Evolutionary conservation across 2,888 invertebrate genomes (phyloP), one percentile per base, ranked within the genome.

Genomic region (Drosophila atripex): DNA sequence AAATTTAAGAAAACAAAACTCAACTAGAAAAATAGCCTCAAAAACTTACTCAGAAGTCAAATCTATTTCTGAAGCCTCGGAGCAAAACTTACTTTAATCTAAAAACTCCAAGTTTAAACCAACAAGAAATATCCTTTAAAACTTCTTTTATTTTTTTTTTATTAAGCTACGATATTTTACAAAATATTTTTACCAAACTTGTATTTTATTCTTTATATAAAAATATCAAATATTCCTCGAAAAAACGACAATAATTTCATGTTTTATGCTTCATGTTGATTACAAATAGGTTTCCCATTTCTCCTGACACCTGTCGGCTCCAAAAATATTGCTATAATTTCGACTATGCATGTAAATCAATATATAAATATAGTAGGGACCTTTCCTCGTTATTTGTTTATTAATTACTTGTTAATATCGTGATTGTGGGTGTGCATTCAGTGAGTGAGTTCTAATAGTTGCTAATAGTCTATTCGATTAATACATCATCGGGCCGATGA

Each of bases 401-500:
- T 45, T 61, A 64, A 43, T 61, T 16, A 39, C 47, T 70, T 55
- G 60, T 60, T 63, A 18, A 21, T 41, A 18, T 41, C 18, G 39
- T 41, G 39, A 41, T 41, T 41, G 70, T 65, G 59, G 28, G 9
- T 66, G 74, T 77, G 70, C 61, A 45, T 72, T 64, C 32, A 59
- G 35, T 61, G 50, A 30, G 64, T 64, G 64, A n/a, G 23, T 38
- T 69, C 61, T 61, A 72, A 69, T 73, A 76, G 71, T 80, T 70
- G 49, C 86, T 86, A 87, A 75, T 53, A 84, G 84, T 78, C 78
- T 79, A 82, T 82, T 50, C 69, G 75, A 71, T 76, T 80, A 83
- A 83, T 86, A 85, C 87, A 78, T 73, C 68, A 73, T 64, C 57
- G 28, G 53, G 53, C 12, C 61, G 71, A 80, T 69, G 84, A 65